These are phyloP conservation scores for Copidosoma floridanum DNA, from an alignment of 1,140 invertebrate species.

Conservation along the genomic window DNA sequence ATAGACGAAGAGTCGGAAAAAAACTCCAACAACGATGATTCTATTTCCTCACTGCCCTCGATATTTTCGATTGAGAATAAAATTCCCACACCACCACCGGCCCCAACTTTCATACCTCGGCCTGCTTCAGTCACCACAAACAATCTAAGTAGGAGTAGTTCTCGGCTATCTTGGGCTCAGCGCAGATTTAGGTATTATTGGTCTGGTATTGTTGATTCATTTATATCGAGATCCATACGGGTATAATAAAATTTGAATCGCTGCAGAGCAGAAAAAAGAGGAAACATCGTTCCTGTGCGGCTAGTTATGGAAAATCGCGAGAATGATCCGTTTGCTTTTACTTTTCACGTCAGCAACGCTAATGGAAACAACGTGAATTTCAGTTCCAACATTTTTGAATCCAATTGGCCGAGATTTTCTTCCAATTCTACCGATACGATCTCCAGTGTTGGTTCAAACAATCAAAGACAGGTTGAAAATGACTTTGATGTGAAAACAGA, in stretches of 20 bases:
- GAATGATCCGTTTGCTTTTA: neutral
- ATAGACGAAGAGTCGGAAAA: neutral
- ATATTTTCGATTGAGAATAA: neutral
- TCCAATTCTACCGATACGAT: neutral
- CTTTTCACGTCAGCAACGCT: neutral
- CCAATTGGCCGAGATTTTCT: neutral
- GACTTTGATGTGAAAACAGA: neutral
- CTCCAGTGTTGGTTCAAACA: neutral
- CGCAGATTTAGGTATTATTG: constrained; percentile 25
- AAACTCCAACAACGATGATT: neutral
- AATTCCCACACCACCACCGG: constrained; percentile 3
- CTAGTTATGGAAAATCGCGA: neutral
- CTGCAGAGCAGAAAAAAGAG: constrained; percentile 23
- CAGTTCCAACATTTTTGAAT: neutral
- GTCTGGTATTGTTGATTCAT: too few relatives aligned
- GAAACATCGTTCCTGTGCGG: constrained; percentile 2
- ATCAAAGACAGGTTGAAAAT: neutral
- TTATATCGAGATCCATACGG: neutral
- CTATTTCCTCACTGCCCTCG: neutral
- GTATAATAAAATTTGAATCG: neutral
- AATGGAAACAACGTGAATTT: neutral
- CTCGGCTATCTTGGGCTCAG: constrained; percentile 19
- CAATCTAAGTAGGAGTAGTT: constrained; percentile 17
- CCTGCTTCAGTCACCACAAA: neutral
- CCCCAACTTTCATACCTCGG: neutral